phyloP scores from a whole-genome alignment of 2,797 vertebrate species.

The Halcyon chelicuti region DNA sequence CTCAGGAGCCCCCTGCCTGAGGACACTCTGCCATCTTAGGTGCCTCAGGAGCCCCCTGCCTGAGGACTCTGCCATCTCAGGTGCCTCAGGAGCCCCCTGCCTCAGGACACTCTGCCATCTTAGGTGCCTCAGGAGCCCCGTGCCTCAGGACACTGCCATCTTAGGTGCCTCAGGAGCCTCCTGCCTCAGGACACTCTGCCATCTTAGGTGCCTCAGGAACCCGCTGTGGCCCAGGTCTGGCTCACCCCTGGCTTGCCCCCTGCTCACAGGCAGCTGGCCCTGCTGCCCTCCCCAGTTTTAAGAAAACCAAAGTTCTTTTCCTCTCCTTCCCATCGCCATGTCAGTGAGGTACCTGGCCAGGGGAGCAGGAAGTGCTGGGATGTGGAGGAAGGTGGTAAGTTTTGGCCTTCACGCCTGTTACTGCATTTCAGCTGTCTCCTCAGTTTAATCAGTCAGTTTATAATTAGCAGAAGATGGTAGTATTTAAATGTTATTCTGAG shows the following conservation, averaged over 20 bases:
- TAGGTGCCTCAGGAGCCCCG: too few species aligned
- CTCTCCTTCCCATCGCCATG: fast-evolving
- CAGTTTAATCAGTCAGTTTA: neutral
- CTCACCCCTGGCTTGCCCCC: too few species aligned
- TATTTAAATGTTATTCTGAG: slow-evolving; percentile 22
- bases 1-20: too few species aligned
- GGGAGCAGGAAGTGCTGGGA: fast-evolving
- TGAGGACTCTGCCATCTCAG: too few species aligned
- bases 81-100: too few species aligned
- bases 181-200: too few species aligned
- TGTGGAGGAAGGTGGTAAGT: fast-evolving
- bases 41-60: neutral
- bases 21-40: too few species aligned
- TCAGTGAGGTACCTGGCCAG: fast-evolving
- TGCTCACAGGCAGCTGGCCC: too few species aligned
- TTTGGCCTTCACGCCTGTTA: fast-evolving
- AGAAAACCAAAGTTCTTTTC: fast-evolving
- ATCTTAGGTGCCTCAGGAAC: neutral
- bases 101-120: too few species aligned
- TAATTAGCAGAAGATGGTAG: neutral
- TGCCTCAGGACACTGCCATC: too few species aligned
- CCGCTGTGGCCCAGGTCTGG: too few species aligned
- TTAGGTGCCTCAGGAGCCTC: neutral
- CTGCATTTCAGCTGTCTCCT: neutral
- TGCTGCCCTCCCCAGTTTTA: too few species aligned